A percentile compares a stretch with the other conserved stretches of the same genome.
These are phyloP conservation scores for Dolichotis patagonum DNA, from an alignment of 2,113 vertebrate genomes.

Conservation along the genomic window DNA sequence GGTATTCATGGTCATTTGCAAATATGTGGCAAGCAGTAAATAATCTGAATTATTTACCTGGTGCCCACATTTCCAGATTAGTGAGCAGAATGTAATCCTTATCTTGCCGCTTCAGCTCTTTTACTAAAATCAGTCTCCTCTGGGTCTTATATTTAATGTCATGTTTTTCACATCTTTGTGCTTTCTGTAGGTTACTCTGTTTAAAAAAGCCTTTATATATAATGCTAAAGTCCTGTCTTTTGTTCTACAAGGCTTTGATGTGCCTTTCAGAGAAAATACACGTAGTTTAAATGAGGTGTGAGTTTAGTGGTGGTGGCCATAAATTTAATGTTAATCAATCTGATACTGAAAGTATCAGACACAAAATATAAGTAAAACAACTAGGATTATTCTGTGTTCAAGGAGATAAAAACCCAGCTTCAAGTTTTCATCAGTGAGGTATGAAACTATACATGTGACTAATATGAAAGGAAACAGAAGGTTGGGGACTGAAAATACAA, in stretches of 20 bases:
- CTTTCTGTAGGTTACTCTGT: neutral
- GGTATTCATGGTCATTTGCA: neutral
- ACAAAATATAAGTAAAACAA: neutral
- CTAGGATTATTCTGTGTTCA: neutral
- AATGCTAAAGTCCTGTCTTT: neutral
- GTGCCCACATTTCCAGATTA: neutral
- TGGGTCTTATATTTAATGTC: neutral
- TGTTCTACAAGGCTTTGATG: neutral
- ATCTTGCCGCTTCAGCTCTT: neutral
- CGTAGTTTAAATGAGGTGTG: neutral
- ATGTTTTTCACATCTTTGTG: neutral
- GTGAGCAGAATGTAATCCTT: neutral
- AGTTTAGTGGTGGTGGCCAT: neutral
- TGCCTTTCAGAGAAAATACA: neutral
- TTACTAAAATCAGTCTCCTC: neutral
- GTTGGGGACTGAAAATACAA: neutral
- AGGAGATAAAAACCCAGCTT: neutral
- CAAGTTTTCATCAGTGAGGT: slow-evolving; percentile 3
- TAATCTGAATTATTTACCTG: neutral
- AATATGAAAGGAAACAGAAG: neutral
- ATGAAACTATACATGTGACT: neutral
- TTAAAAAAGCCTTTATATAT: neutral
- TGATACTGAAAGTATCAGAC: neutral
- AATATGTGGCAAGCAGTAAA: neutral
- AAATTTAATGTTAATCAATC: neutral